Percentiles rank a stretch among this genome's conserved stretches.
Conservation (phyloP, 2,888 invertebrate genomes). For the Morpho deidamia region DNA sequence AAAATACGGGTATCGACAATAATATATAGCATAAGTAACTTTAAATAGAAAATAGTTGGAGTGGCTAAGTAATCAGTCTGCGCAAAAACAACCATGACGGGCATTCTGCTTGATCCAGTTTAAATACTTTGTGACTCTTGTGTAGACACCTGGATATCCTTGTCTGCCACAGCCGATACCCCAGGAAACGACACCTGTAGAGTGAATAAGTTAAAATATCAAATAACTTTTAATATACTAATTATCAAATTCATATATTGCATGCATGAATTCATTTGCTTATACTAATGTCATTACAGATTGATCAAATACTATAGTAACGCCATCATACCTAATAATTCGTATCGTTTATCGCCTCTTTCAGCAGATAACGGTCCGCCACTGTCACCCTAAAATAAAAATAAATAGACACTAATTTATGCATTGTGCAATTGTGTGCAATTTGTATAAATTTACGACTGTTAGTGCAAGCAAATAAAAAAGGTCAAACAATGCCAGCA, state of each 20-base stretch:
- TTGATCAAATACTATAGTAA: too few relatives aligned
- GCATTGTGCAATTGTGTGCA: too few relatives aligned
- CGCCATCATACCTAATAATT: slow-evolving; percentile 81
- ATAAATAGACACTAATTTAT: background rate
- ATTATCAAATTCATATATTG: too few relatives aligned
- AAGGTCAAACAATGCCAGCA: too few relatives aligned
- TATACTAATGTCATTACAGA: too few relatives aligned
- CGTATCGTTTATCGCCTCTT: slow-evolving; percentile 83
- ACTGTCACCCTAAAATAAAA: slow-evolving; percentile 82
- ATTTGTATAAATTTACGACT: too few relatives aligned
- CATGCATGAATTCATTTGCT: too few relatives aligned
- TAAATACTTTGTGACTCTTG: slow-evolving; percentile 87
- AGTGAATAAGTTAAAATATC: background rate
- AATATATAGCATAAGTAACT: too few relatives aligned
- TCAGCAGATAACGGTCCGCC: slow-evolving; percentile 87
- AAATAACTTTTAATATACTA: too few relatives aligned
- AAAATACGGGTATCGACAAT: slow-evolving; percentile 1
- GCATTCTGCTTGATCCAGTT: slow-evolving; percentile 89
- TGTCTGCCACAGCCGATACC: slow-evolving; percentile 92
- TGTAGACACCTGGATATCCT: slow-evolving; percentile 92
- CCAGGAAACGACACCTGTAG: slow-evolving; percentile 88
- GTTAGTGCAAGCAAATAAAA: too few relatives aligned
- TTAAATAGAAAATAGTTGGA: background rate
- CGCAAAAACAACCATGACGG: slow-evolving; percentile 88
- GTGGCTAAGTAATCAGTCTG: slow-evolving; percentile 47